Percentiles rank a stretch among this genome's conserved stretches.
Evolutionary conservation across 2,888 invertebrate genomes (phyloP).

Genomic region (Sipha maydis): DNA sequence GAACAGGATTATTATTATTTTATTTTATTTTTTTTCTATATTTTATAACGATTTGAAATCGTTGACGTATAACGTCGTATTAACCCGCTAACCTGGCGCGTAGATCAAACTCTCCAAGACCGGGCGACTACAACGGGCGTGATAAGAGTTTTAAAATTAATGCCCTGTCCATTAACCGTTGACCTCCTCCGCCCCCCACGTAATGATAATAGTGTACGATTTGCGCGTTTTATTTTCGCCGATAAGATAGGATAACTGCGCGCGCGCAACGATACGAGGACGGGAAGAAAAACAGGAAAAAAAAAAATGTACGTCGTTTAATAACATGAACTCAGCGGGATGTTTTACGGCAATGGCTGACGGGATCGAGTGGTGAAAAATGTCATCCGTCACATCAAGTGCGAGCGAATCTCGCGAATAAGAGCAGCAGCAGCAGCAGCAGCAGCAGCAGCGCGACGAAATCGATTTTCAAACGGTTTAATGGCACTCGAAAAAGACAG

Average conservation of each 20-base stretch:
- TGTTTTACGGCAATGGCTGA: background rate
- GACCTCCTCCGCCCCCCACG: background rate
- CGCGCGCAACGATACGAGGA: too few species aligned
- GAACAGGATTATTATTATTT: too few species aligned
- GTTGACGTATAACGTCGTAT: too few species aligned
- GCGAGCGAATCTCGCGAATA: background rate
- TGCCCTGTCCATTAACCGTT: background rate
- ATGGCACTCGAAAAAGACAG: background rate
- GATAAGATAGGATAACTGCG: constrained; percentile 6
- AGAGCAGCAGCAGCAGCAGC: background rate
- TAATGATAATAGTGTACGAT: constrained; percentile 2
- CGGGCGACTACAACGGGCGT: too few species aligned
- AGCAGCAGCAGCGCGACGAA: background rate
- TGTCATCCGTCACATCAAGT: constrained; percentile 12
- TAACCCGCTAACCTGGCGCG: too few species aligned
- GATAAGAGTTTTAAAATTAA: constrained; percentile 26
- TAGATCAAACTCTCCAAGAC: too few species aligned
- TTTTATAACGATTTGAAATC: too few species aligned
- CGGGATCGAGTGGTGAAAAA: constrained; percentile 26
- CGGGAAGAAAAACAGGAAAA: background rate
- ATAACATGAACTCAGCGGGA: constrained; percentile 24
- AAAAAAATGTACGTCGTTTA: constrained; percentile 29
- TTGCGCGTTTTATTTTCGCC: background rate
- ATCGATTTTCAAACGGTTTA: constrained; percentile 35
- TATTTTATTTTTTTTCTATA: too few species aligned